Base-by-base conservation (phyloP, 2,113 vertebrate species). In the Brachyhypopomus occidentalis region DNA sequence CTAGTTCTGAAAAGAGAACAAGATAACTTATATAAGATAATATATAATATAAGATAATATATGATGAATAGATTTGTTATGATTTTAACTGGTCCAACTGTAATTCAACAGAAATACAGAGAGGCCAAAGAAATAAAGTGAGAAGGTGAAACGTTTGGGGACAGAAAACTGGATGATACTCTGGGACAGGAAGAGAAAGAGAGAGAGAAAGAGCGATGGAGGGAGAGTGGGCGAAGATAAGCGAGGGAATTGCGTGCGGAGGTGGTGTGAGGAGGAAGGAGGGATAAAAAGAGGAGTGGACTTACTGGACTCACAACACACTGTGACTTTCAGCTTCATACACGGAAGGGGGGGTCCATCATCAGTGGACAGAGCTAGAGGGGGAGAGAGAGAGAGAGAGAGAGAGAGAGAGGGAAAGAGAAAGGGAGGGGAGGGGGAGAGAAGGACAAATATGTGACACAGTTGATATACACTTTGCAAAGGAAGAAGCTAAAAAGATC, bases 241-340 rank as follows among this genome's bases (percentile, higher is more conserved):
- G 73, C 19, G 38, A 48, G 75, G 38, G 45, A 69, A 59, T 83
- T 73, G 82, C 80, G 86, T 86, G 86, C 79, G 30, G 78, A 84
- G 84, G 88, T 86, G 74, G 73, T 74, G 82, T 86, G 77, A 11
- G 41, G 9, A 5, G 41, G 66, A 41, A 41, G 41, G 63, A 62
- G 19, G 85, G 87, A 87, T 87, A 84, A 90, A 85, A 79, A 77
- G 85, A 85, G 75, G 84, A 84, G 84, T 70, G 81, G 84, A 94
- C 93, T 93, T 88, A 94, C 93, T 88, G 72, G 89, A 80, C 83
- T 88, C 87, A 25, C 92, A 93, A 88, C 91, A 93, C 86, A 94
- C 92, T 55, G 90, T 91, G 85, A 94, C 88, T 59, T 91, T 91
- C 84, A 94, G 83, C 90, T 91, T 93, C 92, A 94, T 94, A 85